Evolutionary conservation across 2,797 vertebrate genomes (phyloP).

Genomic region (Eulemur coronatus): DNA sequence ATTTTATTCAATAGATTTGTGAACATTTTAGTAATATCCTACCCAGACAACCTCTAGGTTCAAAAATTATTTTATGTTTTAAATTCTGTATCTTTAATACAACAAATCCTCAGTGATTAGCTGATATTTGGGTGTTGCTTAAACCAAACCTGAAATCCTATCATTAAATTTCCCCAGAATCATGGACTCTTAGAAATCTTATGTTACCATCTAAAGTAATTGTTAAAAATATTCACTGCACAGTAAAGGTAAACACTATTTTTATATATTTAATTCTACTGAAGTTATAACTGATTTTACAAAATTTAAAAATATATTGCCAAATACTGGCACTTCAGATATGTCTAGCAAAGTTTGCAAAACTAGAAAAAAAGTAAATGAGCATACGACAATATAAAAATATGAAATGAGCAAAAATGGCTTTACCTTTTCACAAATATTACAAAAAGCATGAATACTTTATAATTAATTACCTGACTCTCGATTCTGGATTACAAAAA

Average conservation of each 20-base stretch:
- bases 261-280: neutral
- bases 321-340: neutral
- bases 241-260: neutral
- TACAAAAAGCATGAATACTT: neutral
- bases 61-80: neutral
- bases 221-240: neutral
- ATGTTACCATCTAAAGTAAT: neutral
- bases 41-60: neutral
- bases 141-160: slow-evolving; percentile 17
- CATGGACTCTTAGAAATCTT: neutral
- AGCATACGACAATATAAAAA: neutral
- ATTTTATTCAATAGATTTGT: neutral
- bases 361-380: neutral
- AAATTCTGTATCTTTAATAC: neutral
- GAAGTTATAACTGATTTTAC: neutral
- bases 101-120: neutral
- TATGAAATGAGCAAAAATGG: neutral
- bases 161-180: slow-evolving; percentile 16
- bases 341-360: neutral
- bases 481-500: neutral
- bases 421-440: neutral
- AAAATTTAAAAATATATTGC: neutral
- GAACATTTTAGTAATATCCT: neutral
- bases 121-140: neutral
- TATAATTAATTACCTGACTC: neutral